A percentile compares a stretch with the other conserved stretches of the same genome.
Conservation (phyloP, 2,888 invertebrate species). For the Leucozona laternaria region DNA sequence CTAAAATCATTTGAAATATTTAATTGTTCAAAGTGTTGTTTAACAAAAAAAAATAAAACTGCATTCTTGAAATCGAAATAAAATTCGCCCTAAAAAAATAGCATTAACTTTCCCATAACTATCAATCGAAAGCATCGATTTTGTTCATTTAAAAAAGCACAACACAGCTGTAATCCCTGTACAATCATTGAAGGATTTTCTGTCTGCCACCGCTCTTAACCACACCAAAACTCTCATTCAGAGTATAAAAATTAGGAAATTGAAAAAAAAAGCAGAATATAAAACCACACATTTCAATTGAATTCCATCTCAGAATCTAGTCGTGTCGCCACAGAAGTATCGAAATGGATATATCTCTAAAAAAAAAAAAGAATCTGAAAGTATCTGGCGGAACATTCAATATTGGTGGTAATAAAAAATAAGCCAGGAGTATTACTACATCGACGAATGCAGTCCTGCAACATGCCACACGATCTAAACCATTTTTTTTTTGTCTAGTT, state of each 20-base stretch:
- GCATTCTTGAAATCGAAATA: background rate
- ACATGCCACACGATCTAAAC: slow-evolving; percentile 59
- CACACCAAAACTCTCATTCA: slow-evolving; percentile 5
- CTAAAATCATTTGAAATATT: background rate
- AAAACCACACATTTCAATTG: slow-evolving; percentile 58
- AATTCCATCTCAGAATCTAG: slow-evolving; percentile 38
- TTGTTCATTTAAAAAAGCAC: slow-evolving; percentile 39
- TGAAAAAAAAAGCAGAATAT: slow-evolving; percentile 48
- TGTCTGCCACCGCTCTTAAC: slow-evolving; percentile 43
- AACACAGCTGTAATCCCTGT: slow-evolving; percentile 44
- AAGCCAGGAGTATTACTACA: slow-evolving; percentile 82
- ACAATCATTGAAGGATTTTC: slow-evolving; percentile 63
- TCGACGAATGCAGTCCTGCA: slow-evolving; percentile 69
- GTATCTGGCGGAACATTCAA: slow-evolving; percentile 79
- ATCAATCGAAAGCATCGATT: slow-evolving; percentile 49
- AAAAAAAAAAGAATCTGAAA: slow-evolving; percentile 31
- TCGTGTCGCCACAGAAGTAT: slow-evolving; percentile 55
- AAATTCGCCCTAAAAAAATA: background rate
- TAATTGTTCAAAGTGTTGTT: background rate
- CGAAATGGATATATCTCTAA: slow-evolving; percentile 41
- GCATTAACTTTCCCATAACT: slow-evolving; percentile 25
- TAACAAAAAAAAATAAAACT: background rate
- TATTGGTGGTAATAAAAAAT: slow-evolving; percentile 82
- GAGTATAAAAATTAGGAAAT: slow-evolving; percentile 67
- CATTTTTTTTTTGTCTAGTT: background rate